Conservation (phyloP, 2,113 vertebrate genomes). For the Strix aluco region DNA sequence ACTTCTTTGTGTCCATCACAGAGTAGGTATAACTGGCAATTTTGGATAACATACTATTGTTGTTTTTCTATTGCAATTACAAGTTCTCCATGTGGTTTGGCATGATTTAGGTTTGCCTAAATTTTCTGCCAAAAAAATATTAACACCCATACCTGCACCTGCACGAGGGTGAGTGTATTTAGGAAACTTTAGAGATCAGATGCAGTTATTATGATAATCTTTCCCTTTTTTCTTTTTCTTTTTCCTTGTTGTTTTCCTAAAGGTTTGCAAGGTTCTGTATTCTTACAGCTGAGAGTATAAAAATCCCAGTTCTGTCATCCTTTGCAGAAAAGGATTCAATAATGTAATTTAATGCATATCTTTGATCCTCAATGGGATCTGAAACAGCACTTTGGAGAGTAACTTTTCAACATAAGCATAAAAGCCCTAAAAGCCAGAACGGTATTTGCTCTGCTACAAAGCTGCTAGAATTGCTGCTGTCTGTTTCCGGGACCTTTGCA, state of each 20-base stretch:
- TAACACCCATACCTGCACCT: background rate
- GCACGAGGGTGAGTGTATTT: background rate
- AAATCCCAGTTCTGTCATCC: conserved; percentile 31
- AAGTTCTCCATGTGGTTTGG: background rate
- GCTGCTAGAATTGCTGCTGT: background rate
- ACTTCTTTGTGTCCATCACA: background rate
- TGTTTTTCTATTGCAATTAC: background rate
- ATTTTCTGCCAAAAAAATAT: background rate
- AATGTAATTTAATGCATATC: conserved; percentile 12
- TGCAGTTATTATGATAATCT: background rate
- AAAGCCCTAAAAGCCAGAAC: background rate
- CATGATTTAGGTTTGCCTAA: background rate
- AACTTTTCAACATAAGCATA: conserved; percentile 4
- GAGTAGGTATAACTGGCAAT: background rate
- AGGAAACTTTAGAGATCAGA: background rate
- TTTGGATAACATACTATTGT: background rate
- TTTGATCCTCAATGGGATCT: conserved; percentile 12
- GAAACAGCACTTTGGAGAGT: conserved; percentile 27
- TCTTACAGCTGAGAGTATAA: background rate
- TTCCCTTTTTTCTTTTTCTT: background rate
- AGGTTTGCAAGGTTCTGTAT: background rate
- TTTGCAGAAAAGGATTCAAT: conserved; percentile 4
- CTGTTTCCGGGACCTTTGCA: background rate
- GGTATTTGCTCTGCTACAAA: background rate
- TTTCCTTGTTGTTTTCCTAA: background rate